These are phyloP conservation scores for Neopipo cinnamomea DNA, from an alignment of 2,113 vertebrate genomes.

Conservation along the genomic window DNA sequence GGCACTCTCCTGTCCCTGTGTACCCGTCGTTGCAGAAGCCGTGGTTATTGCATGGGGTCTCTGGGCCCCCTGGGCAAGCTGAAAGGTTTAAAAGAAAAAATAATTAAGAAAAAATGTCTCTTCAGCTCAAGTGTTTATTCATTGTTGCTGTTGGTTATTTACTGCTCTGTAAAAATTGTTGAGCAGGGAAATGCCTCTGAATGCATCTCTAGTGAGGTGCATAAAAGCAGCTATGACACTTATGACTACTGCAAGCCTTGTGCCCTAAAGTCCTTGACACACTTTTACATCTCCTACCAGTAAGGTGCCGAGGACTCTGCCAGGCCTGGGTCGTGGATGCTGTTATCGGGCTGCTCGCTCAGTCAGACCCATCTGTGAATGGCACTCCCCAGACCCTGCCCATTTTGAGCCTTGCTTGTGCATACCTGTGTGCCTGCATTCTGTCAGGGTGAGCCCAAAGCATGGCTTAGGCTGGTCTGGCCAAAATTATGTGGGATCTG, in stretches of 20 bases:
- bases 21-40: constrained; percentile 81
- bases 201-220: accelerated
- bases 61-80: constrained; percentile 88
- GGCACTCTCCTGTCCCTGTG: constrained; percentile 80
- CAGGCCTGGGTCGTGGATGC: not conserved
- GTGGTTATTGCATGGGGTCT: constrained; percentile 78
- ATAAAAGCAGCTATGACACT: not conserved
- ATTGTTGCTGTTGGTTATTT: not conserved
- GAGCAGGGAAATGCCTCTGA: not conserved
- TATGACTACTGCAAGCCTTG: accelerated
- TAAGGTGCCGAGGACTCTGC: not conserved
- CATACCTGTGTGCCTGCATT: accelerated
- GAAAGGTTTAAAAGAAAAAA: not conserved
- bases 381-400: not conserved
- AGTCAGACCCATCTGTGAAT: not conserved
- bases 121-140: not conserved
- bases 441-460: not conserved
- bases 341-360: not conserved
- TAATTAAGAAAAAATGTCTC: not conserved
- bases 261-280: not conserved
- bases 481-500: not conserved
- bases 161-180: not conserved
- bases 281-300: not conserved
- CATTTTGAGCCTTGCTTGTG: not conserved
- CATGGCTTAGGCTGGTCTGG: not conserved